Percentiles rank a stretch among this genome's conserved stretches.
Evolutionary conservation across 37 sponge, comb jelly and placozoan genomes (phyloP).

Genomic region (Halichondria panicea): DNA sequence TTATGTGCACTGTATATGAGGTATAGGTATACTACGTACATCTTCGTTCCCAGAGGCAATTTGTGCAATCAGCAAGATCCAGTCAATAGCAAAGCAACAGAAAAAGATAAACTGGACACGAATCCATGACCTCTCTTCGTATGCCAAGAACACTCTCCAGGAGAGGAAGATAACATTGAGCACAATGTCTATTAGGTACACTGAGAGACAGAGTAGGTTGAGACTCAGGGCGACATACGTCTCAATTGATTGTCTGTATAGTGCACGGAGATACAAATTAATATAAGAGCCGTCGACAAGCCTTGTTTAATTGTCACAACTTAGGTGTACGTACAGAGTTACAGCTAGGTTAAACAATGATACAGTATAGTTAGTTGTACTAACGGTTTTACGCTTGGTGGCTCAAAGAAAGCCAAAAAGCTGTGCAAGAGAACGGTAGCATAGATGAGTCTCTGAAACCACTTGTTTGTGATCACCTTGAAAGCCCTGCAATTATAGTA

Average conservation of each 20-base stretch:
- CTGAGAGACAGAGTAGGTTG: slow-evolving; percentile 29
- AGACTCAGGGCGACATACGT: slow-evolving; percentile 19
- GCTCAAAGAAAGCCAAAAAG: slow-evolving; percentile 49
- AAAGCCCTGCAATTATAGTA: too few species aligned
- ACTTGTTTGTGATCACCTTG: slow-evolving; percentile 37
- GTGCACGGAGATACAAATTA: neutral
- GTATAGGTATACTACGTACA: neutral
- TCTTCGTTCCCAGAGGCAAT: neutral
- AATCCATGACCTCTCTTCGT: slow-evolving; percentile 7
- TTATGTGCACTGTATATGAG: too few species aligned
- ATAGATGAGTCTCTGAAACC: slow-evolving; percentile 58
- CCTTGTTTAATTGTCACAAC: neutral
- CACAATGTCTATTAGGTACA: slow-evolving; percentile 40
- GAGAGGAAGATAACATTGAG: slow-evolving; percentile 28
- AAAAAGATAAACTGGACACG: neutral
- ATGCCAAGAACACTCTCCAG: slow-evolving; percentile 28
- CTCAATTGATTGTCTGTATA: neutral
- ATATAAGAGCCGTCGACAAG: too few species aligned
- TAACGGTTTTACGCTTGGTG: slow-evolving; percentile 44
- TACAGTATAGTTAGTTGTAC: neutral
- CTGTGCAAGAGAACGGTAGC: slow-evolving; percentile 46
- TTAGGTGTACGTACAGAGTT: neutral
- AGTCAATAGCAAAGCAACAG: slow-evolving; percentile 49
- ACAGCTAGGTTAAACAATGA: too few species aligned
- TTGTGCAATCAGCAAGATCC: slow-evolving; percentile 30